Evolutionary conservation across 2,888 invertebrate genomes (phyloP).

Genomic region (Andrena fulva): DNA sequence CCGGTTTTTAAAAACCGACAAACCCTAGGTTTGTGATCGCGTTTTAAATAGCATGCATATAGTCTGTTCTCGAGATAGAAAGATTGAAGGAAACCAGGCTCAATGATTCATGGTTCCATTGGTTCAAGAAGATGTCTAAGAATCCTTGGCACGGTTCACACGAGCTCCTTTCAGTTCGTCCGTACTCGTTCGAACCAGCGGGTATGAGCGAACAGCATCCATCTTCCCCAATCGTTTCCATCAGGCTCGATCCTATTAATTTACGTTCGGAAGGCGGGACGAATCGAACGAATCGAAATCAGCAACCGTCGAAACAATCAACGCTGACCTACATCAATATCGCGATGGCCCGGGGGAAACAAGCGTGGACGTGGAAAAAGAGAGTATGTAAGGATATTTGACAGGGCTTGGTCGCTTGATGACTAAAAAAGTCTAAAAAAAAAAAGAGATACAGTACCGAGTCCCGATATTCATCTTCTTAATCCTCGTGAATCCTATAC

Average conservation of each 20-base stretch:
- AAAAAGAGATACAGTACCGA: no score
- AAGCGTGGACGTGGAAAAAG: not conserved
- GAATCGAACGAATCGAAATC: slow-evolving; percentile 12
- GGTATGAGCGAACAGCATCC: not conserved
- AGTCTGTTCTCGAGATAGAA: no score
- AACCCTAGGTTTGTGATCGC: no score
- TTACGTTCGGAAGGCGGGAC: not conserved
- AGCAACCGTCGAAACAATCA: slow-evolving; percentile 1
- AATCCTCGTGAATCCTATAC: no score
- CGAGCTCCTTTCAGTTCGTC: not conserved
- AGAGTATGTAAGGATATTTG: not conserved
- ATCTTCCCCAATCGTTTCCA: slow-evolving; percentile 1
- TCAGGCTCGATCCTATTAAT: slow-evolving; percentile 2
- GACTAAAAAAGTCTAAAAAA: not conserved
- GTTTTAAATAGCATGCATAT: no score
- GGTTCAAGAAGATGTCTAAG: no score
- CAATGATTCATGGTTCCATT: no score
- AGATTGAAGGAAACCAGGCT: no score
- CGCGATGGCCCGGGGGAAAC: not conserved
- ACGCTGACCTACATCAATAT: slow-evolving; percentile 6
- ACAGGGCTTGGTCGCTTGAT: not conserved
- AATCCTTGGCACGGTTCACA: not conserved
- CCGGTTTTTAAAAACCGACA: no score
- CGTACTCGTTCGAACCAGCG: not conserved
- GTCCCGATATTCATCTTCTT: no score